Evolutionary conservation across 2,888 invertebrate genomes (phyloP), one percentile per base, ranked within the genome.

Genomic region (Anthophora plumipes): DNA sequence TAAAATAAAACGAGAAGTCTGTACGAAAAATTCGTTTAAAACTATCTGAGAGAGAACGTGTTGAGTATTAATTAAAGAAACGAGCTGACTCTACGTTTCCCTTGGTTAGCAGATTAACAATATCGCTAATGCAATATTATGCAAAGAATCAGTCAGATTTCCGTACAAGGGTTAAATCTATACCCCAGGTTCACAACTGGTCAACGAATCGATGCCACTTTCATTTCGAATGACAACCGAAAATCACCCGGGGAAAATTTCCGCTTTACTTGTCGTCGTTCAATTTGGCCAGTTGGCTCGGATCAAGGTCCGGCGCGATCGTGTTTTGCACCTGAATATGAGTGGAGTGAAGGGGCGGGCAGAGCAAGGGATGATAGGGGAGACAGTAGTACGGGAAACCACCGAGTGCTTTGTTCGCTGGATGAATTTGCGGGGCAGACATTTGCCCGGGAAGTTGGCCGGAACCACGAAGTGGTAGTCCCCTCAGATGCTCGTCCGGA

Each of bases 301-400:
- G 92, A 64, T 90, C 87, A 25, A 90, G 82, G 59, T 90, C 88
- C 54, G 89, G 86, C 50, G 85, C 63, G 80, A 92, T 89, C 60
- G 89, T 82, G 63, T 86, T 88, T 85, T 91, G 92, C 75, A 92
- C 89, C 89, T 92, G 92, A 75, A 92, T 88, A 68, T 92, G 92
- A 37, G 91, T 77, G 50, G 91, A 87, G 84, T 92, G 92, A 69
- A 92, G 71, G 68, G 92, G 90, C 17, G 92, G 91, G 84, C 92
- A 93, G 5, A 92, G 88, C 50, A 93, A 85, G 63, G 92, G 92
- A 80, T 92, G 92, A 89, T 93, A 92, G 76, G 92, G 92, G 60
- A 93, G 87, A 77, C 92, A 93, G 82, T 92, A 93, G 77, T 92
- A 93, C 43, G 92, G 88, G 92, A 83, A 92, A 91, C 91, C 90